Evolutionary conservation across 2,888 invertebrate genomes (phyloP).

Genomic region (Xanthia togata): DNA sequence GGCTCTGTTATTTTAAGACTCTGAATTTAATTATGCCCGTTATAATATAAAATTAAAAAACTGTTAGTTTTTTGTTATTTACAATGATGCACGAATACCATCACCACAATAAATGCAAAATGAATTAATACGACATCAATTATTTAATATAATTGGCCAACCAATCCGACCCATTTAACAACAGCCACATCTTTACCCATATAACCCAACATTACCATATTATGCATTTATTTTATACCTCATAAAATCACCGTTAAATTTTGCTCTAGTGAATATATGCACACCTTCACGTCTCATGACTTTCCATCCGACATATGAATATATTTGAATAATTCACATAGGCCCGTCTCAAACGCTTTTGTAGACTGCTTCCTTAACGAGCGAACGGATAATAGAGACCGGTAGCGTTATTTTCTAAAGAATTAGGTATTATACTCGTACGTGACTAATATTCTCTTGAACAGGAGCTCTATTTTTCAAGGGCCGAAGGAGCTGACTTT

Average conservation of each 20-base stretch:
- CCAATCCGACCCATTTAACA: conserved; percentile 19
- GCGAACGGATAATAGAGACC: conserved; percentile 61
- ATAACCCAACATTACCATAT: conserved; percentile 41
- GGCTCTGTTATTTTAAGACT: not conserved
- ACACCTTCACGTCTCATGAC: conserved; percentile 71
- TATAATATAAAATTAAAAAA: not conserved
- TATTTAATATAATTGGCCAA: conserved; percentile 17
- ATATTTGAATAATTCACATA: conserved; percentile 82
- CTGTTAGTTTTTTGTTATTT: not conserved
- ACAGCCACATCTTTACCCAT: conserved; percentile 26
- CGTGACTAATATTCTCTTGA: conserved; percentile 50
- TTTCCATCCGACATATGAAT: conserved; percentile 80
- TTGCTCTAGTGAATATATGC: conserved; percentile 59
- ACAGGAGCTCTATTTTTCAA: conserved; percentile 44
- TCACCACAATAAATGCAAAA: conserved; percentile 3
- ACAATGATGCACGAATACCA: not conserved
- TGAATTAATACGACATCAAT: not conserved
- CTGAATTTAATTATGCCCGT: not conserved
- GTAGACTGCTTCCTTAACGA: conserved; percentile 68
- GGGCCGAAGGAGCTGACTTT: conserved; percentile 24
- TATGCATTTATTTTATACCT: conserved; percentile 56
- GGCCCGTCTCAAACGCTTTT: conserved; percentile 74
- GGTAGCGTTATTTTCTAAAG: conserved; percentile 64
- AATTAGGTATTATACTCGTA: conserved; percentile 60
- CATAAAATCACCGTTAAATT: conserved; percentile 60